Conservation (phyloP, 37 sponge, comb jelly and placozoan genomes). For the Agelas oroides region DNA sequence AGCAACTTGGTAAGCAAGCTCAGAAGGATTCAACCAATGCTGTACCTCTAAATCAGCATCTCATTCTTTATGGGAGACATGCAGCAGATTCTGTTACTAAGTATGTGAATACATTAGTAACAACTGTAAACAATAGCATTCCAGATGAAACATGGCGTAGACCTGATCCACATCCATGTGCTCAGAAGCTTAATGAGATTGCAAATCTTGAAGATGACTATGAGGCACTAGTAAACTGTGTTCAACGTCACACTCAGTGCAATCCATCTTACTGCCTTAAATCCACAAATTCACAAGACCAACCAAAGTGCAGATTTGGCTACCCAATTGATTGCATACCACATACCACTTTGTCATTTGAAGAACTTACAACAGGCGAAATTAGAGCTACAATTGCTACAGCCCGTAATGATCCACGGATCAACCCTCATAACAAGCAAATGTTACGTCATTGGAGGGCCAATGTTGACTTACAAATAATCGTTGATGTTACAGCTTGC, state of each 20-base stretch:
- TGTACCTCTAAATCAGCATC: too few relatives aligned
- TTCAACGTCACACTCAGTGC: conserved; percentile 28
- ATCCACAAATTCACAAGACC: neutral
- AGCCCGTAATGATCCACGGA: conserved; percentile 22
- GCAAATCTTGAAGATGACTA: conserved; percentile 18
- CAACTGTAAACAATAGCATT: conserved; percentile 12
- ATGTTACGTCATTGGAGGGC: conserved; percentile 36
- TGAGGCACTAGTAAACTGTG: neutral
- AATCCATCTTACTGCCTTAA: conserved; percentile 26
- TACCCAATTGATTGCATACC: neutral
- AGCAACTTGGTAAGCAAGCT: neutral
- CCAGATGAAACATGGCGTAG: neutral
- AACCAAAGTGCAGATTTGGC: conserved; percentile 12
- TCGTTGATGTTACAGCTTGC: neutral
- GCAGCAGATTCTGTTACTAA: neutral
- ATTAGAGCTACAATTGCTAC: conserved; percentile 8
- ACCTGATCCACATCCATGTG: neutral
- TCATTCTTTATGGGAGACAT: neutral
- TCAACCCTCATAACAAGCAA: conserved; percentile 20
- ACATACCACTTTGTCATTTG: conserved; percentile 7
- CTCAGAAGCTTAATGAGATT: neutral
- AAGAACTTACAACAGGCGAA: neutral
- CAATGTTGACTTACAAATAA: conserved; percentile 41
- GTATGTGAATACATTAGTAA: conserved; percentile 25
- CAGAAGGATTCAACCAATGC: too few relatives aligned